These are phyloP conservation scores for Melanostigma gelatinosum DNA, from an alignment of 2,113 vertebrate genomes.

Conservation along the genomic window DNA sequence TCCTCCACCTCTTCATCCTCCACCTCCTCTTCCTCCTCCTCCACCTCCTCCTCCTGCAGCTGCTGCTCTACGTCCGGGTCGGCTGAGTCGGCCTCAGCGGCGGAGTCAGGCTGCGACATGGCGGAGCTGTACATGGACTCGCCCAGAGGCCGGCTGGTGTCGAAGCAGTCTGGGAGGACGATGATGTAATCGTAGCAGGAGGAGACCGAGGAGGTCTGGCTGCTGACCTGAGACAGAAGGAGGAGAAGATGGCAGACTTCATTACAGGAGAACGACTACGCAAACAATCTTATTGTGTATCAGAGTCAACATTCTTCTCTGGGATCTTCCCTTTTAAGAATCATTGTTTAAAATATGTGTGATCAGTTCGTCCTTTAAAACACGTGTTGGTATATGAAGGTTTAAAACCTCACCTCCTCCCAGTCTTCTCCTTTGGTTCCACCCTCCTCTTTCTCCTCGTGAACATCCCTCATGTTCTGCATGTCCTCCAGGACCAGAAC, in stretches of 20 bases:
- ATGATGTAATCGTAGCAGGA: slow-evolving; percentile 95
- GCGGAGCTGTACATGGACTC: slow-evolving; percentile 96
- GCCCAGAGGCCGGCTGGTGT: slow-evolving; percentile 92
- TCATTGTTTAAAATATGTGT: not conserved
- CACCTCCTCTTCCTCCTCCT: not conserved
- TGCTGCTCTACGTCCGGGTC: slow-evolving; percentile 26
- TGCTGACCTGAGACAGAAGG: slow-evolving; percentile 78
- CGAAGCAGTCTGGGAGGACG: slow-evolving; percentile 96
- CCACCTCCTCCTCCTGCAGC: slow-evolving; percentile 8
- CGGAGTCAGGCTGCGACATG: slow-evolving; percentile 86
- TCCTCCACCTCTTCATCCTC: slow-evolving; percentile 5
- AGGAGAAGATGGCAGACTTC: not conserved
- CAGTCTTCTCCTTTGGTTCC: slow-evolving; percentile 81
- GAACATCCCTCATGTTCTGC: slow-evolving; percentile 21
- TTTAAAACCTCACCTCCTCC: slow-evolving; percentile 84
- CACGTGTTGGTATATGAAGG: not conserved
- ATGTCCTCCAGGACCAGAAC: slow-evolving; percentile 4
- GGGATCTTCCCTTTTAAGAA: not conserved
- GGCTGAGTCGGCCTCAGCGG: not conserved
- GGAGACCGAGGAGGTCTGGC: slow-evolving; percentile 91
- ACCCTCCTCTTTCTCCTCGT: slow-evolving; percentile 67
- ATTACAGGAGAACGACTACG: not conserved
- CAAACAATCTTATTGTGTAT: not conserved
- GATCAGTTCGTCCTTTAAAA: not conserved
- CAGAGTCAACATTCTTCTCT: not conserved